Percentiles rank a stretch among this genome's conserved stretches.
Conservation (phyloP, 2,888 invertebrate genomes). For the Aradus depressus region DNA sequence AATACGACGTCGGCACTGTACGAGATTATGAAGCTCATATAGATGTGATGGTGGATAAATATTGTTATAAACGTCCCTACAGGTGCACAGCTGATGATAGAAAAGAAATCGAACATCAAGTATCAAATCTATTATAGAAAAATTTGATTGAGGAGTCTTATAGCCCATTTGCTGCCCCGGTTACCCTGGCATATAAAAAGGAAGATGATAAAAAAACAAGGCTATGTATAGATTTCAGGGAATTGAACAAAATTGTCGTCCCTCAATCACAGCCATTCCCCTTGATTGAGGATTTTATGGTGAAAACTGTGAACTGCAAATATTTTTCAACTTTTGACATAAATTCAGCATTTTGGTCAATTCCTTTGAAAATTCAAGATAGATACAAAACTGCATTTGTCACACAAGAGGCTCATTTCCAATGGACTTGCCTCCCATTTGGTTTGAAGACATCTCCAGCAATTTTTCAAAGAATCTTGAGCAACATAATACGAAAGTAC, state of each 20-base stretch:
- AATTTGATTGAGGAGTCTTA: constrained; percentile 18
- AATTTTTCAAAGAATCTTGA: constrained; percentile 20
- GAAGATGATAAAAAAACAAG: constrained; percentile 7
- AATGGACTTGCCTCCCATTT: constrained; percentile 17
- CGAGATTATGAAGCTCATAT: constrained; percentile 12
- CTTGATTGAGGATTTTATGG: constrained; percentile 15
- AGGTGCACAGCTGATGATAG: constrained; percentile 8
- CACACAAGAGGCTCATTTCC: not conserved
- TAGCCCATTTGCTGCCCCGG: constrained; percentile 18
- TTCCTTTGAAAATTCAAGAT: not conserved
- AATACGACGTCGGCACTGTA: constrained; percentile 20
- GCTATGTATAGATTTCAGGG: constrained; percentile 17
- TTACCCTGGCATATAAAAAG: constrained; percentile 19
- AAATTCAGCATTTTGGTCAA: constrained; percentile 12
- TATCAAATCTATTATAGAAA: constrained; percentile 10
- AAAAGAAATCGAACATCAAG: constrained; percentile 13
- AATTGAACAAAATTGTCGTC: constrained; percentile 15
- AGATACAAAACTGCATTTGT: not conserved
- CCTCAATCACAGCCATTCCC: constrained; percentile 18
- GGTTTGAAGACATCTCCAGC: constrained; percentile 10
- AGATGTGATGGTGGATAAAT: constrained; percentile 6
- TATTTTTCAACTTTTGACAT: constrained; percentile 15
- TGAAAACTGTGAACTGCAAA: constrained; percentile 6
- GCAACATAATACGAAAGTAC: constrained; percentile 10
- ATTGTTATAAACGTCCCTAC: constrained; percentile 7